Evolutionary conservation across 2,113 vertebrate species (phyloP).

Genomic region (Tapirus terrestris): DNA sequence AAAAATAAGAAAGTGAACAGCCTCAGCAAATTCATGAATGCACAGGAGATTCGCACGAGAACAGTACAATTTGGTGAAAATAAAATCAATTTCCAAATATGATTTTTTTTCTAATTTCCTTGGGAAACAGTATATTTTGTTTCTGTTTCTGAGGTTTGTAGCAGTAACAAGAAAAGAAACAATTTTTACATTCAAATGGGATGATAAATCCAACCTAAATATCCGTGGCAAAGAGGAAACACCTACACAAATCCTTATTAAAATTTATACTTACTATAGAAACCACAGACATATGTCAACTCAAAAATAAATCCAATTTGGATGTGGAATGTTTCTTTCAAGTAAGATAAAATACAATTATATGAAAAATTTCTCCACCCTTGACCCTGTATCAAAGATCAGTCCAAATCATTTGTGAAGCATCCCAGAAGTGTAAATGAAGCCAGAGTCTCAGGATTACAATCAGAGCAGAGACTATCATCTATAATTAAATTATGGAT

Average conservation of each 20-base stretch:
- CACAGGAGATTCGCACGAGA: constrained; percentile 2
- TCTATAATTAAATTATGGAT: constrained; percentile 78
- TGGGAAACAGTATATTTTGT: neutral
- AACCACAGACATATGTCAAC: constrained; percentile 18
- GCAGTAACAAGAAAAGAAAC: neutral
- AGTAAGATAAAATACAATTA: constrained; percentile 49
- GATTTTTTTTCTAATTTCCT: neutral
- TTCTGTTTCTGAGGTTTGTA: neutral
- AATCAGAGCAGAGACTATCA: constrained; percentile 55
- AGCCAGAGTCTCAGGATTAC: constrained; percentile 41
- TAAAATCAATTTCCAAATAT: neutral
- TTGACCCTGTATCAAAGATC: constrained; percentile 66
- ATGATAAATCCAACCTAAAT: neutral
- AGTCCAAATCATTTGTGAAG: constrained; percentile 67
- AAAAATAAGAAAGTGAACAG: neutral
- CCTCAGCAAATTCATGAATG: neutral
- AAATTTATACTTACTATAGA: constrained; percentile 47
- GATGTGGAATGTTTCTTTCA: constrained; percentile 22
- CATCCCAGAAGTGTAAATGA: constrained; percentile 71
- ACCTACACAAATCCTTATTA: constrained; percentile 25
- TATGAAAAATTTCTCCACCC: constrained; percentile 8
- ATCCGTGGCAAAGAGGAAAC: neutral
- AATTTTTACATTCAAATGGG: constrained; percentile 35
- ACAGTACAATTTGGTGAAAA: neutral
- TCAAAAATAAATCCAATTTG: constrained; percentile 63